A percentile compares a stretch with the other conserved stretches of the same genome.
Evolutionary conservation across 2,113 vertebrate genomes (phyloP).

Genomic region (Cephalophus harveyi): DNA sequence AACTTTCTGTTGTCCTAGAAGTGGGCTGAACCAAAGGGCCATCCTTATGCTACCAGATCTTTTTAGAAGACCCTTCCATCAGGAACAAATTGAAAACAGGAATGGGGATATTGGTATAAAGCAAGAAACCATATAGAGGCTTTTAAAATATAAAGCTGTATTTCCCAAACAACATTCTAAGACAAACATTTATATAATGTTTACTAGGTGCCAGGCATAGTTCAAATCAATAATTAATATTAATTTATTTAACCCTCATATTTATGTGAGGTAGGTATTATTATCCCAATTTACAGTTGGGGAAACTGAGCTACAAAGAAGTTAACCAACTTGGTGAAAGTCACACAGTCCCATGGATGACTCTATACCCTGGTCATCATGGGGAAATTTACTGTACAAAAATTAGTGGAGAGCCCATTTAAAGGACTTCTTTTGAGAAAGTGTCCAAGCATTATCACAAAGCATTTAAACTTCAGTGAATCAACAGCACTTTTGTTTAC

Average conservation of each 20-base stretch:
- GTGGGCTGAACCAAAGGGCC: background rate
- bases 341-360: background rate
- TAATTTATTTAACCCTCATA: background rate
- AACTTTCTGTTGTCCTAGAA: background rate
- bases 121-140: background rate
- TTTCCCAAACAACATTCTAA: background rate
- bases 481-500: background rate
- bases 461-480: background rate
- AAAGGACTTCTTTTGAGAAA: constrained; percentile 11
- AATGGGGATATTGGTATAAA: background rate
- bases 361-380: background rate
- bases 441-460: background rate
- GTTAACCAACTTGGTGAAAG: background rate
- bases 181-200: background rate
- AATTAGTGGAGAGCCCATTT: background rate
- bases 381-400: background rate
- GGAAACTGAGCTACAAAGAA: constrained; percentile 5
- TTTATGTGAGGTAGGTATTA: background rate
- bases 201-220: background rate
- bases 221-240: background rate
- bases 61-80: background rate
- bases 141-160: background rate
- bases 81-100: background rate
- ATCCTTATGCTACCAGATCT: background rate
- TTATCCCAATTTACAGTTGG: background rate